Evolutionary conservation across 2,797 vertebrate genomes (phyloP), one percentile per base, ranked within the genome.

Genomic region (Lepilemur septentrionalis): DNA sequence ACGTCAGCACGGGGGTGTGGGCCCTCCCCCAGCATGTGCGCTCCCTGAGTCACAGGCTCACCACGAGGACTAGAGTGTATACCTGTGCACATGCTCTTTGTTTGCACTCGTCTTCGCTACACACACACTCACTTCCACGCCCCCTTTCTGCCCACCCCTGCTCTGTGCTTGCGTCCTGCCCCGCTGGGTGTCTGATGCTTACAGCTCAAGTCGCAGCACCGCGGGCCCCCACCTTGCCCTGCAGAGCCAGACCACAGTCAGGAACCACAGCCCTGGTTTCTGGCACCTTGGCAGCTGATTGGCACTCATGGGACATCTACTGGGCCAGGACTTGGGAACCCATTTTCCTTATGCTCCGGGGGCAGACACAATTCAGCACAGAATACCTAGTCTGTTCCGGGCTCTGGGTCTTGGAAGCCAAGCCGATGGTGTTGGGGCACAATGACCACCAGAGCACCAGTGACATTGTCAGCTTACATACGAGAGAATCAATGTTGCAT

Each of bases 201-300:
- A 2, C 2, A 20, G 73, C 84, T 63, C 55, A 32, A 7, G 5
- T 65, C 59, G 61, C 82, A 59, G 30, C 35, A 35, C 57, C 7
- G n/a, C 23, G 4, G 1, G 35, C 15, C 46, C 50, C 50, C 55
- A 50, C 70, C 50, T 50, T 87, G 65, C 76, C 93, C 43, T 93
- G 22, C 46, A 46, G 79, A 75, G 41, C 50, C 43, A 80, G 88
- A 57, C 52, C 5, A 7, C 32, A 86, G n/a, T 92, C 78, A 48
- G 94, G 73, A 94, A 55, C 90, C 57, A 17, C 84, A 89, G 35
- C 91, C 57, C 48, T 52, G n/a, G 59, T 46, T 89, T 67, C 96
- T 88, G 95, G 80, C 82, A 95, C 90, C 38, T 67, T 95, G 78
- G 43, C 61, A 55, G 30, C 63, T 35, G 59, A 25, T 25, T 35